Conservation (phyloP, 2,888 invertebrate species). For the Oligia latruncula region DNA sequence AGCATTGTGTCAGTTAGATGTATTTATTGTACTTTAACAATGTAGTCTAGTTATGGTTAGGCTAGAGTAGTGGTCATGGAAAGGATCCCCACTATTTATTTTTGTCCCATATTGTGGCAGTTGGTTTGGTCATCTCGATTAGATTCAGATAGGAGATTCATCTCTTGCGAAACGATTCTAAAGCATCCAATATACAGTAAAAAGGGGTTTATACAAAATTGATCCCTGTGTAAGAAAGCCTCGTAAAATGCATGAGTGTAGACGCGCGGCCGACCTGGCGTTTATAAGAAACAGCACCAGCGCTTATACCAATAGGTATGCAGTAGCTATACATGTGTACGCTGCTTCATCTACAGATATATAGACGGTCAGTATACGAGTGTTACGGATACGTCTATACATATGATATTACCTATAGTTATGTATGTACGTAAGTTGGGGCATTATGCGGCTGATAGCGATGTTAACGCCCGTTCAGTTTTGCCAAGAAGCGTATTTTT, state of each 20-base stretch:
- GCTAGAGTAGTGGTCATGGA: conserved; percentile 15
- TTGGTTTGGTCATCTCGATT: conserved; percentile 9
- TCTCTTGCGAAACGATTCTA: conserved; percentile 24
- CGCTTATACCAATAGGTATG: conserved; percentile 61
- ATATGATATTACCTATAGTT: conserved; percentile 63
- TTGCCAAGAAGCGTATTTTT: conserved; percentile 90
- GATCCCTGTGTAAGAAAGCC: conserved; percentile 35
- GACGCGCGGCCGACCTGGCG: conserved; percentile 63
- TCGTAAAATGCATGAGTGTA: conserved; percentile 65
- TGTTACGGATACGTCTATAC: conserved; percentile 70
- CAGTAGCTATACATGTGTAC: conserved; percentile 35
- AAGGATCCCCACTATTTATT: conserved; percentile 5
- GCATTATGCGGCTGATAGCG: conserved; percentile 88
- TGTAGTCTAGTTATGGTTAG: conserved; percentile 37
- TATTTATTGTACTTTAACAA: conserved; percentile 50
- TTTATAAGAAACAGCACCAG: conserved; percentile 68
- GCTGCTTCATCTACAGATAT: conserved; percentile 46
- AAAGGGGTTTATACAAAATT: conserved; percentile 35
- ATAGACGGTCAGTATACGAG: conserved; percentile 61
- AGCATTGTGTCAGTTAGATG: conserved; percentile 46
- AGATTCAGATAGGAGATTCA: conserved; percentile 6
- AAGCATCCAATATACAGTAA: conserved; percentile 49
- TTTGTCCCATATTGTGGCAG: conserved; percentile 2
- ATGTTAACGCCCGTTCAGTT: conserved; percentile 90
- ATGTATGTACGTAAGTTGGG: conserved; percentile 77